Evolutionary conservation across 2,888 invertebrate genomes (phyloP), one percentile per base, ranked within the genome.

Genomic region (Eupelmus urozonus): DNA sequence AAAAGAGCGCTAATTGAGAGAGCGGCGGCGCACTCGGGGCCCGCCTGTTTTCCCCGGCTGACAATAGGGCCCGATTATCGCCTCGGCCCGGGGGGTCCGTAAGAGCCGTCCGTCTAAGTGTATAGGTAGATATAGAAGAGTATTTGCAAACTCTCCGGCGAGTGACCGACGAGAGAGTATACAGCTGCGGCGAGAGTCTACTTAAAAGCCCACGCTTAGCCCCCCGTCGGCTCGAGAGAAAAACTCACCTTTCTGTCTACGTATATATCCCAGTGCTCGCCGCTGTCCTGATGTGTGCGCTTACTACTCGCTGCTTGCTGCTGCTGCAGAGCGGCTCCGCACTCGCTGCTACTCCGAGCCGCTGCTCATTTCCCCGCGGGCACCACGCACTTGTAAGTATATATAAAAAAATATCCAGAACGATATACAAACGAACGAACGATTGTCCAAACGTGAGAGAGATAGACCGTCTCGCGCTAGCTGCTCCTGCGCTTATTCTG

Each of bases 21-120:
- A 18, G 23, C 9, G 73, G 40, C 45, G 42, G 34, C 72, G 29
- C 16, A 2, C 13, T 13, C 45, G 27, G 27, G 13, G 49, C 34
- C 60, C n/a, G n/a, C 40, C 73, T 78, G 78, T 74, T 74, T 78
- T 70, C 59, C 71, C 57, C 65, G 55, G 25, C 20, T 25, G 20
- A 79, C 78, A 79, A 79, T 71, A 67, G 53, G n/a, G 23, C 57
- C 63, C 76, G 76, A 78, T 79, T 67, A 76, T 76, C 76, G 69
- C 40, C 13, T 53, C 49, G 2, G 60, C 7, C 60, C 70, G 59
- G 76, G 77, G 69, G 77, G 72, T 62, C 69, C 27, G 25, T 34
- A 34, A 3, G 45, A 45, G 13, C 45, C 40, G 40, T 9, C 40
- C 4, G 27, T 2, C 25, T n/a, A 59, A 11, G 16, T 9, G 27